Evolutionary conservation across 23 tunicate genomes (phyloP).

Genomic region (Phallusia fumigata): DNA sequence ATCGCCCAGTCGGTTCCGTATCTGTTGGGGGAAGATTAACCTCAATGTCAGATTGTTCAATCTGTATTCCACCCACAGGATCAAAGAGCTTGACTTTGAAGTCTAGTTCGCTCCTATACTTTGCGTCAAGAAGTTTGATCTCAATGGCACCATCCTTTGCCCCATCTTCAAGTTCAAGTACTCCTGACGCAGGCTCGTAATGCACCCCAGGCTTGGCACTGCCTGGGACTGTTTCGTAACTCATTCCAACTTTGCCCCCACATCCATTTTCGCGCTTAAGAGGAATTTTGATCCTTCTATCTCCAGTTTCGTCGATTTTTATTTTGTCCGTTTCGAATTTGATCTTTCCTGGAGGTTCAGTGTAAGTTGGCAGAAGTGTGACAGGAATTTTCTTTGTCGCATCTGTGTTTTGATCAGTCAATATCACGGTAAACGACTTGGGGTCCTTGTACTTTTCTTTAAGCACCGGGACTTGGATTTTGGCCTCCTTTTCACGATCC

Average conservation of each 20-base stretch:
- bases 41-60: not conserved
- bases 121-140: not conserved
- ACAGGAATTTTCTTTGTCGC: conserved; percentile 10
- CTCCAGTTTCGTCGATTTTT: not conserved
- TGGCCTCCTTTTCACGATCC: conserved; percentile 27
- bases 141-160: not conserved
- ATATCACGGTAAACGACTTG: conserved; percentile 29
- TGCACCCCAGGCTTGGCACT: conserved; percentile 1
- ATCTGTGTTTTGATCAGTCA: conserved; percentile 28
- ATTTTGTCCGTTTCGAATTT: not conserved
- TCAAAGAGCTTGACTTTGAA: not conserved
- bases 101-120: not conserved
- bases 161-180: not conserved
- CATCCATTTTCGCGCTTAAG: conserved; percentile 9
- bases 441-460: not conserved
- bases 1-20: conserved; percentile 1
- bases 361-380: not conserved
- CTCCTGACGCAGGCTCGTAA: not conserved
- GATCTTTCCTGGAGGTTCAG: conserved; percentile 1
- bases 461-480: conserved; percentile 39
- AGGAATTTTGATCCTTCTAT: not conserved
- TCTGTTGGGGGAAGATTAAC: conserved; percentile 8
- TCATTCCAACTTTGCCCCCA: conserved; percentile 14
- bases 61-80: not conserved
- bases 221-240: conserved; percentile 8